phyloP scores from a whole-genome alignment of 1,140 invertebrate genomes.

The Cyclina sinensis region DNA sequence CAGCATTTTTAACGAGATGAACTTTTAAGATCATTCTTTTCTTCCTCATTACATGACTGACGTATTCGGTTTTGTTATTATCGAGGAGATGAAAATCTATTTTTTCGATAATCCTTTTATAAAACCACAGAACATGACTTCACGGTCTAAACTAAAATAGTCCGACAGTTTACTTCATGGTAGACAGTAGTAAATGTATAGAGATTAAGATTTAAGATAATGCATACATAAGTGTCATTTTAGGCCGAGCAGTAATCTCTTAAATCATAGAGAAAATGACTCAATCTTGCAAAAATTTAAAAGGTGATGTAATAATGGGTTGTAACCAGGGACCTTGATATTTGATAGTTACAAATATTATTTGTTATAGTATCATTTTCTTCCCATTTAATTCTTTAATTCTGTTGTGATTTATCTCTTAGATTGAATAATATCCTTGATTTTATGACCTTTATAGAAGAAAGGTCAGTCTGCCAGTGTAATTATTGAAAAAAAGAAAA shows the following conservation, averaged over 20 bases:
- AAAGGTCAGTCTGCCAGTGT: too few relatives aligned
- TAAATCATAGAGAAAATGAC: slow-evolving; percentile 17
- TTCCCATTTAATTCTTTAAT: not conserved
- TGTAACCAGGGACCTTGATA: not conserved
- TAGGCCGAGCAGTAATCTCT: not conserved
- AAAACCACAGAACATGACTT: slow-evolving; percentile 3
- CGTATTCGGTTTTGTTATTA: not conserved
- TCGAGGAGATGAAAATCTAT: not conserved
- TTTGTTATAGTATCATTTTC: not conserved
- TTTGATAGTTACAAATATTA: not conserved
- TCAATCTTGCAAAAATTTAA: slow-evolving; percentile 12
- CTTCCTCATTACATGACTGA: slow-evolving; percentile 16
- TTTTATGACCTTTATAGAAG: not conserved
- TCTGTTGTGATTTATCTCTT: not conserved
- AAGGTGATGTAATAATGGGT: not conserved
- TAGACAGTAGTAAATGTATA: not conserved
- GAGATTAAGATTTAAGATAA: not conserved
- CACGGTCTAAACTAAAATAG: not conserved
- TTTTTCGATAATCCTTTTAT: not conserved
- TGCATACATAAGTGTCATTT: not conserved
- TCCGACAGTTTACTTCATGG: not conserved
- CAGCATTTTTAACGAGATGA: not conserved
- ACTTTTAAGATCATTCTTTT: not conserved
- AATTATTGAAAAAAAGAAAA: too few relatives aligned
- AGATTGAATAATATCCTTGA: not conserved